Percentiles rank a stretch among this genome's conserved stretches.
These are phyloP conservation scores for Vulpes vulpes DNA, from an alignment of 2,113 vertebrate genomes.

Conservation along the genomic window DNA sequence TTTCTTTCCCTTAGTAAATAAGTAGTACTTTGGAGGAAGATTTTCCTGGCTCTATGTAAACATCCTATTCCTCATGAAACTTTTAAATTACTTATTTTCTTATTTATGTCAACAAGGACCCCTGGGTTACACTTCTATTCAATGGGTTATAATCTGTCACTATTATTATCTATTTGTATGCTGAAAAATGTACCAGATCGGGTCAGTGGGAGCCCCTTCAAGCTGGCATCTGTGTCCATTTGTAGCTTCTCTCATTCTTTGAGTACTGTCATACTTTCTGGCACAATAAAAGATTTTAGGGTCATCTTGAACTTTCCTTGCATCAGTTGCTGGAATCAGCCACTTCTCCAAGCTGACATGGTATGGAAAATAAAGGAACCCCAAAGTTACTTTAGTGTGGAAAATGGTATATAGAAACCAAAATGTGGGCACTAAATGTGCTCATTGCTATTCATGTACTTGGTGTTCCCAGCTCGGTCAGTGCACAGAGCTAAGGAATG, in stretches of 20 bases:
- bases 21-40: not conserved
- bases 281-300: not conserved
- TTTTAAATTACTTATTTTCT: not conserved
- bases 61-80: not conserved
- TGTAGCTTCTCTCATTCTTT: not conserved
- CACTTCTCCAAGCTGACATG: not conserved
- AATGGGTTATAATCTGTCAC: not conserved
- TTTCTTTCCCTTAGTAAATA: not conserved
- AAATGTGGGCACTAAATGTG: not conserved
- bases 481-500: not conserved
- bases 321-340: not conserved
- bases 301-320: not conserved
- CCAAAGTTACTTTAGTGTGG: not conserved
- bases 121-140: not conserved
- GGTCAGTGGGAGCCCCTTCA: not conserved
- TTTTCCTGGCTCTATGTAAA: not conserved
- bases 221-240: not conserved
- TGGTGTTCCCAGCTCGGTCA: not conserved
- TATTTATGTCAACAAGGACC: not conserved
- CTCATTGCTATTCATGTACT: not conserved
- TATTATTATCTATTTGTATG: not conserved
- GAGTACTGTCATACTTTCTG: not conserved
- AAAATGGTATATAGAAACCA: not conserved
- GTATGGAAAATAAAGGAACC: not conserved
- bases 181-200: not conserved